Base-by-base conservation (phyloP, 2,888 invertebrate genomes). In the Ochlodes sylvanus region DNA sequence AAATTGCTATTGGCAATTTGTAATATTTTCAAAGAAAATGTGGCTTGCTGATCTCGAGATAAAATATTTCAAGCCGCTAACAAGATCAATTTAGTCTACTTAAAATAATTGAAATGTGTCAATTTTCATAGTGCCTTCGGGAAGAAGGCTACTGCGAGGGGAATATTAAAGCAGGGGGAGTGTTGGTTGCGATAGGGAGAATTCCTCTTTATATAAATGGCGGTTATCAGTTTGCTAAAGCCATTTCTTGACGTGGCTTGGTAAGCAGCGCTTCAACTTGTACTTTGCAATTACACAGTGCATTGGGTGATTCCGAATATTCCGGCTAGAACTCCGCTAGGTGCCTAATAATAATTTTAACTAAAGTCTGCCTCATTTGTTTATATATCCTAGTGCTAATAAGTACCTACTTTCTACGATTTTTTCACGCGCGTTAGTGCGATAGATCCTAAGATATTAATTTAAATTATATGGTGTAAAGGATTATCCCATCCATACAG, bases 111-210 rank as follows among this genome's bases (percentile, higher is more conserved):
- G 89, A 88, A 90, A 87, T 87, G 75, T 89, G 92, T 92, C 93
- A 93, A 90, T 92, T 91, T 85, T 81, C 75, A 80, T 77, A 73
- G 76, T 80, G 75, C 76, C 76, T 76, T 77, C 75, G 80, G 78
- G 79, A 79, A 79, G 77, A 77, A 79, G 82, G 79, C 77, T 79
- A 74, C 75, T 76, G 78, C 82, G 86, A 82, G 88, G 87, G 86
- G 92, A 92, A 93, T 93, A 92, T 92, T 92, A 90, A 92, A 87
- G 76, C 85, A 88, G 90, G 87, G 89, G 84, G 83, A 79, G 79
- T 75, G 77, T 77, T 88, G 82, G 88, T 88, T 85, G 87, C 78
- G 70, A 73, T 76, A 67, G 61, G 76, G 79, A 75, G 72, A 73
- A 69, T 32, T 54, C 69, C 70, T 73, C 70, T 67, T 76, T 90